Base-by-base conservation (phyloP, 1,140 invertebrate species). In the Leptopilina clavipes region DNA sequence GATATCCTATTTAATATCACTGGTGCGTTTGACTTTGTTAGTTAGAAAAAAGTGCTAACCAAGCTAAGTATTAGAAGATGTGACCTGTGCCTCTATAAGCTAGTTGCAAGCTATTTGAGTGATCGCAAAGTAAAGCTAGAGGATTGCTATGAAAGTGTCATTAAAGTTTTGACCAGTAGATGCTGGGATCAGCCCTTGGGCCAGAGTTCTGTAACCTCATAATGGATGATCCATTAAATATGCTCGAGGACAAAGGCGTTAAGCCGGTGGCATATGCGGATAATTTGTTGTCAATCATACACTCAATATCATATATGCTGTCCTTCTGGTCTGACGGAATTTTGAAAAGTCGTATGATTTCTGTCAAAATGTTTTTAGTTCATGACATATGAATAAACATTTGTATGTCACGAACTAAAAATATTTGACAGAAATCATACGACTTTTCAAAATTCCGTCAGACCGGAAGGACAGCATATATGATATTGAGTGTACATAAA, bases 141-240 rank as follows among this genome's bases (percentile, higher is more conserved):
- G 7, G 74, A 76, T 59, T 52, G 12, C 8, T 48, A 48, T 3
- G 45, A 56, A 19, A 31, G 9, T 45, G 5, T 75, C 74, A 8
- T 17, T 56, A 7, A 76, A 71, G 71, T 83, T 83, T 10, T 84
- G 84, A 31, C 83, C 80, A n/a, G n/a, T n/a, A n/a, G n/a, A n/a
- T n/a, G 10, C 79, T 84, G 71, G 83, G 83, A 0, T 80, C 76
- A 3, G 75, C 79, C 17, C 71, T 84, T 8, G 81, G 81, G 1
- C 81, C 83, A 0, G 56, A 52, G 6, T 70, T 81, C 14, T 84
- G 81, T 77, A 52, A 81, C 11, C 18, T 83, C 2, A 25, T 65
- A 3, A 78, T 83, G 81, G 79, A 84, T 54, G 74, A n/a, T 17
- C 74, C 52, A 31, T 31, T 31, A 5, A 31, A 5, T 2, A 31